Percentiles rank a stretch among this genome's conserved stretches.
Conservation (phyloP, 2,113 vertebrate genomes). For the Ranitomeya imitator region DNA sequence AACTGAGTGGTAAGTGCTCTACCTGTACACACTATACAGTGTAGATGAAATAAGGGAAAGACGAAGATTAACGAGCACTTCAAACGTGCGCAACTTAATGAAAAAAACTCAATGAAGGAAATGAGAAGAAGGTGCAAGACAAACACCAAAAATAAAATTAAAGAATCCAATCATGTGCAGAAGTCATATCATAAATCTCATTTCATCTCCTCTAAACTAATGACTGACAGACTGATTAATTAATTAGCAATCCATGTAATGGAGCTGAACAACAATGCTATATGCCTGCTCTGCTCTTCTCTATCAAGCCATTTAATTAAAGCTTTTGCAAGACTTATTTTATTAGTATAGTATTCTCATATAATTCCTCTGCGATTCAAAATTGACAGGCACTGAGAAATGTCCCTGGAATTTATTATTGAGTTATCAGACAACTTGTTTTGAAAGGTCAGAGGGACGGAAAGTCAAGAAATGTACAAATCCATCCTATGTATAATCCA, state of each 20-base stretch:
- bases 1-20: slow-evolving; percentile 81
- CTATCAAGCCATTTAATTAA: slow-evolving; percentile 50
- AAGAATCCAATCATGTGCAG: slow-evolving; percentile 36
- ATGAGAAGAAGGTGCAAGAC: slow-evolving; percentile 50
- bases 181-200: slow-evolving; percentile 31
- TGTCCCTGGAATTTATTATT: not conserved
- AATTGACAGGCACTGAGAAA: slow-evolving; percentile 22
- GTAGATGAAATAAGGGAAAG: slow-evolving; percentile 70
- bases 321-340: slow-evolving; percentile 51
- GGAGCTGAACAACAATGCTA: slow-evolving; percentile 15
- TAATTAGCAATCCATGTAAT: slow-evolving; percentile 8
- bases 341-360: slow-evolving; percentile 44
- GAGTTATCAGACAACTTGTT: not conserved
- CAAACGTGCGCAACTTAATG: slow-evolving; percentile 72
- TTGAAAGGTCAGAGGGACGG: not conserved
- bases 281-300: not conserved
- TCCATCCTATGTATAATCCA: not conserved
- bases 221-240: slow-evolving; percentile 36
- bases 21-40: slow-evolving; percentile 68
- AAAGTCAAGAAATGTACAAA: not conserved
- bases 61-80: slow-evolving; percentile 86
- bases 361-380: slow-evolving; percentile 22
- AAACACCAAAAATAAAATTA: slow-evolving; percentile 43
- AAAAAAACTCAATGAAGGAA: slow-evolving; percentile 58
- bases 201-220: slow-evolving; percentile 38